Percentiles rank a stretch among this genome's conserved stretches.
These are phyloP conservation scores for Nymphalis io DNA, from an alignment of 1,140 invertebrate genomes.

Conservation along the genomic window DNA sequence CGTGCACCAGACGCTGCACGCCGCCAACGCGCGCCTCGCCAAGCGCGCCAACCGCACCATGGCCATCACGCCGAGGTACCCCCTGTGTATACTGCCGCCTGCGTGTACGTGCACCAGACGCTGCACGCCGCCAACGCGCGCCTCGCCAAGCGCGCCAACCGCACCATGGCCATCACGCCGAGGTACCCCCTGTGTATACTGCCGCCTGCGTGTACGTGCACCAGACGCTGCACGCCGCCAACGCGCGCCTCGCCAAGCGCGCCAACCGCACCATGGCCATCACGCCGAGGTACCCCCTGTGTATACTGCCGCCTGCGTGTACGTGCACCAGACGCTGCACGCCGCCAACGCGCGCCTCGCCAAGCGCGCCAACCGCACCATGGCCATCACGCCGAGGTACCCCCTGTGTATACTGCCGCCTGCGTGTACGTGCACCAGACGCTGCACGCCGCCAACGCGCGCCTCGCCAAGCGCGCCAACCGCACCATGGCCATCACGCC, in stretches of 20 bases:
- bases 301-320: conserved; percentile 99
- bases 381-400: conserved; percentile 86
- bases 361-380: conserved; percentile 95
- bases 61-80: no score
- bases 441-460: conserved; percentile 94
- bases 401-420: conserved; percentile 87
- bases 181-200: conserved; percentile 97
- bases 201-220: conserved; percentile 99
- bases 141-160: conserved; percentile 84
- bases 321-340: conserved; percentile 98
- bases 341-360: conserved; percentile 94
- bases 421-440: conserved; percentile 99
- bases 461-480: conserved; percentile 94
- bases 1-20: no score
- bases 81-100: no score
- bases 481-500: conserved; percentile 93
- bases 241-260: conserved; percentile 92
- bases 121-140: conserved; percentile 86
- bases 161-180: conserved; percentile 86
- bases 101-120: no score
- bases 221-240: conserved; percentile 97
- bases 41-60: no score
- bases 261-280: conserved; percentile 98
- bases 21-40: no score
- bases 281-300: no score